Evolutionary conservation across 2,888 invertebrate species (phyloP), one percentile per base, ranked within the genome.

Genomic region (Rhimphoctona megacephalus): DNA sequence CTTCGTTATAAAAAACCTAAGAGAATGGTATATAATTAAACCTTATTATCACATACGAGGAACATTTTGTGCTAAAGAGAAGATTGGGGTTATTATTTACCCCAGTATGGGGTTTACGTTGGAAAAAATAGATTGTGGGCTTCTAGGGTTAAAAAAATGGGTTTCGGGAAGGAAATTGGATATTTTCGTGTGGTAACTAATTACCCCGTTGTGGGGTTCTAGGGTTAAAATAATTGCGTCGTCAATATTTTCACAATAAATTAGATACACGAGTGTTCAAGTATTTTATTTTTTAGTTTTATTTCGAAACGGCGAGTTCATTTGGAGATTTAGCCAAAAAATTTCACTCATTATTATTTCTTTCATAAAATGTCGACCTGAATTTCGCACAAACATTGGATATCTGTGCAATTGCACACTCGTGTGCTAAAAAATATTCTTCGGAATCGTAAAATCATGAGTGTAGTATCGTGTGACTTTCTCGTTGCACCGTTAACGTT

Each of bases 391-490:
- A 14, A 49, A 64, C n/a, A 61, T 76, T 46, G n/a, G 30, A n/a
- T 9, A 30, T 25, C 49, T 7, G 33, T 39, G 74, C 36, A 39
- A 70, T 25, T 39, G 30, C 14, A 19, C 33, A 52, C 19, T 49
- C 46, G 39, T 25, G 64, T 30, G n/a, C 36, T 22, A 72, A 22
- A 17, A 49, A 52, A 39, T 25, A 49, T 74, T 81, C 46, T 79
- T 46, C 73, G 9, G 7, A n/a, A 54, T 74, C 43, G 49, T 39
- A 70, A 88, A 33, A 36, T 84, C 36, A 66, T 69, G 57, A 88
- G 83, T 72, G 39, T n/a, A n/a, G 83, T 73, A 14, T 89, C 72
- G 90, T 83, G 83, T 89, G 70, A 91, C 83, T 82, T 77, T 83
- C 57, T 67, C 79, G 33, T 46, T 43, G 67, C n/a, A 43, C 39